These are phyloP conservation scores for Patiria pectinifera DNA, from an alignment of 53 echinoderm and acorn worm genomes.

Conservation along the genomic window DNA sequence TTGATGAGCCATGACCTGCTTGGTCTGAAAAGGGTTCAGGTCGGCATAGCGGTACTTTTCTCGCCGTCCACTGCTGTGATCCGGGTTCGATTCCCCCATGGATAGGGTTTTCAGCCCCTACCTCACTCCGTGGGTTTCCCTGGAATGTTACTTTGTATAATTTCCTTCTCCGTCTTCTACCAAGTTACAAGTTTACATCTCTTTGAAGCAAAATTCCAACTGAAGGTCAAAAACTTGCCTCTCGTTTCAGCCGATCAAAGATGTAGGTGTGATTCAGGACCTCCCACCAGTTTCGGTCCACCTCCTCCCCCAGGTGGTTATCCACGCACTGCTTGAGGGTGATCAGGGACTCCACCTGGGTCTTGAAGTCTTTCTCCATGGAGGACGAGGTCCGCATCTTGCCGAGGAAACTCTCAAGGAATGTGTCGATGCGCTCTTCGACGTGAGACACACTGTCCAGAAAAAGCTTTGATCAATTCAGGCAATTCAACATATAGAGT, in stretches of 20 bases:
- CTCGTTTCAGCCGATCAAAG: slow-evolving; percentile 84
- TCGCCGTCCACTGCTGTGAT: too few species aligned
- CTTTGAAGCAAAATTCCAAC: not conserved
- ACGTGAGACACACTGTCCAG: slow-evolving; percentile 77
- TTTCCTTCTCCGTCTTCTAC: too few species aligned
- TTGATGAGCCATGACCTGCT: not conserved
- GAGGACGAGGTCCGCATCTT: slow-evolving; percentile 46
- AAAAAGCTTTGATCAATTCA: not conserved
- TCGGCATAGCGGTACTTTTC: too few species aligned
- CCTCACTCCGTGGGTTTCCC: too few species aligned
- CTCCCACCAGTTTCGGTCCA: slow-evolving; percentile 91
- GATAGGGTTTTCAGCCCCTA: too few species aligned
- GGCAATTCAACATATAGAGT: too few species aligned
- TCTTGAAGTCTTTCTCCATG: slow-evolving; percentile 73
- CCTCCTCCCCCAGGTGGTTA: slow-evolving; percentile 87
- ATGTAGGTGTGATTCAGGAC: slow-evolving; percentile 78
- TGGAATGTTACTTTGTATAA: too few species aligned
- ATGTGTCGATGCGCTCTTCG: slow-evolving; percentile 87
- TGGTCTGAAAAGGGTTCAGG: too few species aligned
- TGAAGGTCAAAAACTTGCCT: slow-evolving; percentile 60
- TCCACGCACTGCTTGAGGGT: slow-evolving; percentile 90
- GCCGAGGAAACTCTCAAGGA: slow-evolving; percentile 75
- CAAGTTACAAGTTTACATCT: not conserved
- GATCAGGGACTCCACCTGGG: slow-evolving; percentile 86
- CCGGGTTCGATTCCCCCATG: too few species aligned